A percentile compares a stretch with the other conserved stretches of the same genome.
These are phyloP conservation scores for Siniperca knerii DNA, from an alignment of 2,113 vertebrate species.

Conservation along the genomic window DNA sequence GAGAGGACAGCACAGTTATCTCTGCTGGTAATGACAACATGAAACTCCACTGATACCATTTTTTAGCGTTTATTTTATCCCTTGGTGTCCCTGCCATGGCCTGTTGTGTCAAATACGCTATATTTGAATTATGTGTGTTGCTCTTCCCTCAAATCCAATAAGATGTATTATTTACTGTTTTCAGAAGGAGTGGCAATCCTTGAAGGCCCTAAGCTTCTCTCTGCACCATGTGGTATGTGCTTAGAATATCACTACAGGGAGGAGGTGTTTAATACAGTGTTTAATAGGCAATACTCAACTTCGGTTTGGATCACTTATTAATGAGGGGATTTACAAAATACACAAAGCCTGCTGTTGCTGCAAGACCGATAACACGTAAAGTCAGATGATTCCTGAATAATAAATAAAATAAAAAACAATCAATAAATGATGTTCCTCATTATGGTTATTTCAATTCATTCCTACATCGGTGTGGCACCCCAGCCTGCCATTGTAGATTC, in stretches of 20 bases:
- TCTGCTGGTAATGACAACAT: slow-evolving; percentile 48
- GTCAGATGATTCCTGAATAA: slow-evolving; percentile 35
- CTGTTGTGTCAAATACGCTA: slow-evolving; percentile 18
- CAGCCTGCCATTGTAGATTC: slow-evolving; percentile 12
- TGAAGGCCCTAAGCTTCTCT: slow-evolving; percentile 31
- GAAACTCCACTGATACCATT: slow-evolving; percentile 20
- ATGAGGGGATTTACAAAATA: slow-evolving; percentile 42
- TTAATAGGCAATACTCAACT: slow-evolving; percentile 37
- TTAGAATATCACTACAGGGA: slow-evolving; percentile 28
- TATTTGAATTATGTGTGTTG: slow-evolving; percentile 30
- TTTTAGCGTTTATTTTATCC: slow-evolving; percentile 31
- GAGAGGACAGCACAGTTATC: slow-evolving; percentile 39
- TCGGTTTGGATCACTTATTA: slow-evolving; percentile 39
- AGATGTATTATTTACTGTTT: slow-evolving; percentile 60
- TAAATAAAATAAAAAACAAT: slow-evolving; percentile 22
- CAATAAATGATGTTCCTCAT: slow-evolving; percentile 40
- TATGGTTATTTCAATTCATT: slow-evolving; percentile 35
- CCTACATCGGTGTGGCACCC: background rate
- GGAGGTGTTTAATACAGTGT: slow-evolving; percentile 34
- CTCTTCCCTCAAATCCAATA: slow-evolving; percentile 48
- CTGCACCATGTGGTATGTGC: slow-evolving; percentile 17
- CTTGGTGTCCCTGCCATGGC: slow-evolving; percentile 4
- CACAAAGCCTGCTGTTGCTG: slow-evolving; percentile 19
- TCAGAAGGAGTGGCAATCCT: slow-evolving; percentile 36
- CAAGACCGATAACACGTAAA: slow-evolving; percentile 3